phyloP scores from a whole-genome alignment of 2,113 vertebrate genomes.

The Ranitomeya variabilis region DNA sequence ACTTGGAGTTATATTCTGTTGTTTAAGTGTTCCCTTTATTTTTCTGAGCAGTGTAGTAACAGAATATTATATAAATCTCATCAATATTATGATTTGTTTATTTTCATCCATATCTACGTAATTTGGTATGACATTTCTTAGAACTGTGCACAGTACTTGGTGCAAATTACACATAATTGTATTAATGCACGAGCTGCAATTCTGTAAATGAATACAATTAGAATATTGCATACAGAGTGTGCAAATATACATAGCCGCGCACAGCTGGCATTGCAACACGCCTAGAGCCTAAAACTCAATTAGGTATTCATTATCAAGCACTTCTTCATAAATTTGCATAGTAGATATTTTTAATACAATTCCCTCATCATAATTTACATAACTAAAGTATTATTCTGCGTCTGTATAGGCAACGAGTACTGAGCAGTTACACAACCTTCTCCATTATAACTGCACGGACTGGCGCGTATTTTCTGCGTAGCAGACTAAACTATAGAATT shows the following conservation, averaged over 20 bases:
- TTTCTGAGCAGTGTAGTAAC: no score
- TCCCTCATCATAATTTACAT: not conserved
- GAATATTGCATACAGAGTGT: conserved; percentile 9
- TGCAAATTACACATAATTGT: conserved; percentile 8
- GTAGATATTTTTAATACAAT: conserved; percentile 5
- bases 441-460: not conserved
- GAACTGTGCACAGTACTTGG: not conserved
- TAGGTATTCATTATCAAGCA: not conserved
- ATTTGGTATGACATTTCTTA: not conserved
- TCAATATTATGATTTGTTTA: not conserved
- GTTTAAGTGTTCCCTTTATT: no score
- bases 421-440: not conserved
- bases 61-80: no score
- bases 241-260: not conserved
- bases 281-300: conserved; percentile 12
- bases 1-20: no score
- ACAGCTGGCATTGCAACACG: conserved; percentile 4
- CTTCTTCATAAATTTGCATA: conserved; percentile 16
- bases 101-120: not conserved
- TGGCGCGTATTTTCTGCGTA: not conserved
- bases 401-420: not conserved
- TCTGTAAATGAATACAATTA: conserved; percentile 5
- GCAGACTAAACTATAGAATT: not conserved
- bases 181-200: not conserved
- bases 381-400: not conserved